Evolutionary conservation across 1,140 invertebrate species (phyloP).

Genomic region (Trissolcus basalis): DNA sequence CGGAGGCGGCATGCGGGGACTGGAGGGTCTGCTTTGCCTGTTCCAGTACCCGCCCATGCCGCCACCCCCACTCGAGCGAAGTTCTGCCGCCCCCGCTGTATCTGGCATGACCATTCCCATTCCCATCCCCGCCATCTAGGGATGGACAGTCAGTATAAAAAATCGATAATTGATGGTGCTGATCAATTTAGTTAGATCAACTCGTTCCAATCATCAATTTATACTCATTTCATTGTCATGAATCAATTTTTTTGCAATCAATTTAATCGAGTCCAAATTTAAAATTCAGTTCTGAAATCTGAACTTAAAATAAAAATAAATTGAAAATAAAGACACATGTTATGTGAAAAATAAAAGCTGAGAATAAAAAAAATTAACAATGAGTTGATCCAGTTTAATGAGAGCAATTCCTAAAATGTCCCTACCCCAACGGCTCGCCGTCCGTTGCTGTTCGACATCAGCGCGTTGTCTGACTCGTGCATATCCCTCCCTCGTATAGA

Average conservation of each 20-base stretch:
- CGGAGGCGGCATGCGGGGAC: slow-evolving; percentile 77
- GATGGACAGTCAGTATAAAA: slow-evolving; percentile 29
- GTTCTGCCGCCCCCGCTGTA: slow-evolving; percentile 67
- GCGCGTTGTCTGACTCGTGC: slow-evolving; percentile 56
- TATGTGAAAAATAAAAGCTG: no score
- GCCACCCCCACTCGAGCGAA: slow-evolving; percentile 67
- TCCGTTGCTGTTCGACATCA: slow-evolving; percentile 52
- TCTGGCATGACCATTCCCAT: slow-evolving; percentile 71
- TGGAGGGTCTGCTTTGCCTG: slow-evolving; percentile 76
- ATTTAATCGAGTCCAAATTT: no score
- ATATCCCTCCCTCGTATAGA: slow-evolving; percentile 61
- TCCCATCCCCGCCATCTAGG: slow-evolving; percentile 60
- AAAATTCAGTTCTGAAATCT: no score
- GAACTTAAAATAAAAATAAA: no score
- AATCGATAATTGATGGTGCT: slow-evolving; percentile 41
- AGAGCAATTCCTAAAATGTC: slow-evolving; percentile 5
- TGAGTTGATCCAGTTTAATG: background rate
- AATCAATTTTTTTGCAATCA: background rate
- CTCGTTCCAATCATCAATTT: background rate
- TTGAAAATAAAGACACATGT: no score
- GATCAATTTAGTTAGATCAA: slow-evolving; percentile 10
- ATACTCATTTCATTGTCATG: no score
- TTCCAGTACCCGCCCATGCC: slow-evolving; percentile 78
- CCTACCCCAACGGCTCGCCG: slow-evolving; percentile 44
- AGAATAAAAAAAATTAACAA: no score